A percentile compares a stretch with the other conserved stretches of the same genome.
Conservation (phyloP, 2,113 vertebrate species). For the Psephotus haematonotus region DNA sequence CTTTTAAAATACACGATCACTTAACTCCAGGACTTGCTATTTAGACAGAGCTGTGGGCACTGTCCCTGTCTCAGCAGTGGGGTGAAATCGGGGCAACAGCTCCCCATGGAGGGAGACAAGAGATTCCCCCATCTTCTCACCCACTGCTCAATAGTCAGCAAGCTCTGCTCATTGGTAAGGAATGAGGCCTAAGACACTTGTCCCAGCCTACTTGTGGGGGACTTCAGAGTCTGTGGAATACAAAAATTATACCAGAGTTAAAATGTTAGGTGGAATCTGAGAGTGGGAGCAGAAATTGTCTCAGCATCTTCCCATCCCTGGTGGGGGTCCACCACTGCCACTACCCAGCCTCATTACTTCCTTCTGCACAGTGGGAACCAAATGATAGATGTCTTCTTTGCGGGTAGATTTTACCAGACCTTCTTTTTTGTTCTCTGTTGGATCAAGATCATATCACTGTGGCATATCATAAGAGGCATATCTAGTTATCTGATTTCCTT, state of each 20-base stretch:
- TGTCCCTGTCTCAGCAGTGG: neutral
- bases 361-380: neutral
- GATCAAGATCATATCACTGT: rapidly evolving
- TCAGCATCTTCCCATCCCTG: neutral
- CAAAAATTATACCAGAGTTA: neutral
- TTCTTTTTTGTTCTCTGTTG: neutral
- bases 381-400: neutral
- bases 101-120: neutral
- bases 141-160: neutral
- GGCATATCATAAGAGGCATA: neutral
- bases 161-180: neutral
- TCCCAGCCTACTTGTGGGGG: neutral
- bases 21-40: neutral
- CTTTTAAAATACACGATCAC: neutral
- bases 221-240: neutral
- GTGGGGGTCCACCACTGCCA: neutral
- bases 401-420: neutral
- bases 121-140: neutral
- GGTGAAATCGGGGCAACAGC: neutral
- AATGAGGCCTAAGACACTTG: neutral
- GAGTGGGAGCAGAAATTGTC: neutral
- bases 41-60: neutral
- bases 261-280: neutral
- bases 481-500: neutral
- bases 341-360: neutral